These are phyloP conservation scores for Odocoileus hemionus DNA, from an alignment of 2,113 vertebrate species.

Conservation along the genomic window DNA sequence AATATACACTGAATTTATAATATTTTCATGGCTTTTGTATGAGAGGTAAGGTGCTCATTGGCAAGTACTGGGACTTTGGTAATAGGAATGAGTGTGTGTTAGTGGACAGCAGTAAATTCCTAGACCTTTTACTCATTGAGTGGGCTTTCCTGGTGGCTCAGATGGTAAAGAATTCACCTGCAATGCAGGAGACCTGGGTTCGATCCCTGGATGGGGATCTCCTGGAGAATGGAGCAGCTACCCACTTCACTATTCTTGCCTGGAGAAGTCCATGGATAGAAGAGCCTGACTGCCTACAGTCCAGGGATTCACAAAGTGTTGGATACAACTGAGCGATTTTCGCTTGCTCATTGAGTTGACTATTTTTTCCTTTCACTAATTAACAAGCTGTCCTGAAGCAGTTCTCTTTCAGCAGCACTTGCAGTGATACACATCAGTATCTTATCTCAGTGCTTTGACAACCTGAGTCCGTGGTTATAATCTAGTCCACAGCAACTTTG, in stretches of 20 bases:
- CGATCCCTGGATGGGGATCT: not conserved
- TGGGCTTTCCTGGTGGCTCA: not conserved
- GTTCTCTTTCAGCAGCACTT: not conserved
- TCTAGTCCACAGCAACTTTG: not conserved
- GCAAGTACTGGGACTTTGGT: not conserved
- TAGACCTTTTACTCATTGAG: not conserved
- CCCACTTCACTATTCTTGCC: not conserved
- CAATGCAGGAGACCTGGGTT: not conserved
- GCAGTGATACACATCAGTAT: not conserved
- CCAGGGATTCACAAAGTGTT: fast-evolving
- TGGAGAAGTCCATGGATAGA: not conserved
- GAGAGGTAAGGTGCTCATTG: not conserved
- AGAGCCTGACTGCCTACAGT: not conserved
- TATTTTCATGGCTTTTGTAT: not conserved
- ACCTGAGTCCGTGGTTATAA: not conserved
- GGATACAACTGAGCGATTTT: not conserved
- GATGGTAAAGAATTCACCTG: not conserved
- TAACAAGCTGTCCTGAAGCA: not conserved
- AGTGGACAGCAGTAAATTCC: not conserved
- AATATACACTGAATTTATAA: not conserved
- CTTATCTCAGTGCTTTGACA: not conserved
- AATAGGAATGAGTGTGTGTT: not conserved
- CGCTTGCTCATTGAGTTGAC: fast-evolving
- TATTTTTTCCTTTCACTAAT: not conserved
- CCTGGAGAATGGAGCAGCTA: not conserved